Evolutionary conservation across 2,888 invertebrate species (phyloP).

Genomic region (Mythimna lalbum): DNA sequence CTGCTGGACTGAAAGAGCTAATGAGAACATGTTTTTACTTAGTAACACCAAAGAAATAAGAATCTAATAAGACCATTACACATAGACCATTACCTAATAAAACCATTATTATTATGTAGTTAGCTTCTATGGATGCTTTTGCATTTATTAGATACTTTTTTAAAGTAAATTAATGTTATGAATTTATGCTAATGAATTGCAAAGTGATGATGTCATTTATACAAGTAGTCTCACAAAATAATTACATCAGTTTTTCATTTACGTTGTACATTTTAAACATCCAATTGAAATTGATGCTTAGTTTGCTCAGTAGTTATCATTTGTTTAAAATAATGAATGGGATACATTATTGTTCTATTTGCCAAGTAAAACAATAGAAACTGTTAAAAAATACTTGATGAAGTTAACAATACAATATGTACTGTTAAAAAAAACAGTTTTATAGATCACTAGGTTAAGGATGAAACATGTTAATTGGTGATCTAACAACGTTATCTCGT

Average conservation of each 20-base stretch:
- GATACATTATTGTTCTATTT: not conserved
- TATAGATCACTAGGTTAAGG: constrained; percentile 38
- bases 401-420: not conserved
- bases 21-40: too few species aligned
- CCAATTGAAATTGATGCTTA: constrained; percentile 1
- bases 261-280: constrained; percentile 7
- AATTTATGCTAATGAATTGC: constrained; percentile 8
- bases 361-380: not conserved
- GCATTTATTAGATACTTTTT: not conserved
- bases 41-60: too few species aligned
- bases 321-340: not conserved
- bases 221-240: constrained; percentile 8
- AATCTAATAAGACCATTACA: constrained; percentile 6
- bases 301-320: not conserved
- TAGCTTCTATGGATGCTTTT: too few species aligned
- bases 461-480: constrained; percentile 37
- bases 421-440: constrained; percentile 1
- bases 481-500: constrained; percentile 18
- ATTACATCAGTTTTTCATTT: constrained; percentile 7
- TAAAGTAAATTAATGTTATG: not conserved
- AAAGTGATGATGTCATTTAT: constrained; percentile 41
- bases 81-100: not conserved
- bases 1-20: not conserved
- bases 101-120: too few species aligned
- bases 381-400: not conserved